Percentiles rank a stretch among this genome's conserved stretches.
These are phyloP conservation scores for Felis chaus DNA, from an alignment of 2,113 vertebrate genomes.

Conservation along the genomic window DNA sequence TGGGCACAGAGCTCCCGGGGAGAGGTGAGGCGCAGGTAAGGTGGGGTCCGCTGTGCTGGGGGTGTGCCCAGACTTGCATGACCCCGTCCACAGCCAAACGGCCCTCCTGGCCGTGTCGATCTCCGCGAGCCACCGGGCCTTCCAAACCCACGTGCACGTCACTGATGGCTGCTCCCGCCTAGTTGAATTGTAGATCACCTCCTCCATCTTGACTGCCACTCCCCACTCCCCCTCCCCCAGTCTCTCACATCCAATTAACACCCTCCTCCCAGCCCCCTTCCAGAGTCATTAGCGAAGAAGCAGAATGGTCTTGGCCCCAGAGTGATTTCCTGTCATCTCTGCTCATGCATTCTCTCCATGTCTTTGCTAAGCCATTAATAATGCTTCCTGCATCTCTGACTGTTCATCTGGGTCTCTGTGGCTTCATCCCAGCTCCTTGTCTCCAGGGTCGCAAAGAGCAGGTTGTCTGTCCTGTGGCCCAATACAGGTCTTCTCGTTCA, in stretches of 20 bases:
- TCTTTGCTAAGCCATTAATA: slow-evolving; percentile 58
- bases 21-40: not conserved
- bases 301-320: slow-evolving; percentile 48
- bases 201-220: not conserved
- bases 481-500: not conserved
- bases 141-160: not conserved
- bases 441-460: slow-evolving; percentile 28
- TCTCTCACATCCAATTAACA: slow-evolving; percentile 49
- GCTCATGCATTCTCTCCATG: slow-evolving; percentile 54
- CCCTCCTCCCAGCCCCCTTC: not conserved
- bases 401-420: slow-evolving; percentile 32
- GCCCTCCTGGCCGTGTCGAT: not conserved
- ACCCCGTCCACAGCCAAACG: not conserved
- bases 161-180: not conserved
- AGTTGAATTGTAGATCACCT: not conserved
- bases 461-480: not conserved
- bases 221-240: not conserved
- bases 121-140: not conserved
- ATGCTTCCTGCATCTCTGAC: not conserved
- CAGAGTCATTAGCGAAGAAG: slow-evolving; percentile 37
- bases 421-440: slow-evolving; percentile 8
- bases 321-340: slow-evolving; percentile 63
- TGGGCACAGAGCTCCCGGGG: not conserved
- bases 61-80: not conserved
- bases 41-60: not conserved